A percentile compares a stretch with the other conserved stretches of the same genome.
phyloP scores from a whole-genome alignment of 92 coral and sea anemone genomes.

The Porites rus region DNA sequence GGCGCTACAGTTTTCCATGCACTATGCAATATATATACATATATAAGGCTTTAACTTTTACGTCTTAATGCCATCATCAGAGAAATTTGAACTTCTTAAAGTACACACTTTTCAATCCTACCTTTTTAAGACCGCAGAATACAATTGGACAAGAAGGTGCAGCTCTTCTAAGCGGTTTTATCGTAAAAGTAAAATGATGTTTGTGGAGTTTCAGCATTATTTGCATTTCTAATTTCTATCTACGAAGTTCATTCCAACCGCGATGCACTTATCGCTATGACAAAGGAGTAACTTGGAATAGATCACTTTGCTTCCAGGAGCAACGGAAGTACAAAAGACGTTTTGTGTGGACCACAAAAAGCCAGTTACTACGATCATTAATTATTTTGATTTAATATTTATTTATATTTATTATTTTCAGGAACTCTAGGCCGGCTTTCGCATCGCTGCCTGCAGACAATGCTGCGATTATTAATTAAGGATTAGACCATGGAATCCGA shows the following conservation, averaged over 20 bases:
- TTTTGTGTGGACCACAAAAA: too few relatives aligned
- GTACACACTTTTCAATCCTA: not conserved
- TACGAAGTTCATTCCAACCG: slow-evolving; percentile 16
- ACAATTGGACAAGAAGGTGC: not conserved
- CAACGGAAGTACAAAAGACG: not conserved
- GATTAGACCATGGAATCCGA: too few relatives aligned
- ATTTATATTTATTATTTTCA: too few relatives aligned
- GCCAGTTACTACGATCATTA: too few relatives aligned
- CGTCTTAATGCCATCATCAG: too few relatives aligned
- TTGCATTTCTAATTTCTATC: slow-evolving; percentile 3
- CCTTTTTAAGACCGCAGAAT: not conserved
- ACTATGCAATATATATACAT: too few relatives aligned
- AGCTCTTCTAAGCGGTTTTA: not conserved
- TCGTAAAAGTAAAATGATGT: not conserved
- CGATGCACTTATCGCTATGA: not conserved
- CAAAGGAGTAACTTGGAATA: not conserved
- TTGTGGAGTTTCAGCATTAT: not conserved
- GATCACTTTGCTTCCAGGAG: not conserved
- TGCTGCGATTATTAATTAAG: too few relatives aligned
- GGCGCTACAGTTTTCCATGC: too few relatives aligned
- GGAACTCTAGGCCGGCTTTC: too few relatives aligned
- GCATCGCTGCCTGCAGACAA: too few relatives aligned
- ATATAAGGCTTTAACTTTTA: too few relatives aligned
- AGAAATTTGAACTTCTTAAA: not conserved
- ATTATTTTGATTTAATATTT: too few relatives aligned